These are phyloP conservation scores for Standfussiana lucernea DNA, from an alignment of 2,888 invertebrate genomes.

Conservation along the genomic window DNA sequence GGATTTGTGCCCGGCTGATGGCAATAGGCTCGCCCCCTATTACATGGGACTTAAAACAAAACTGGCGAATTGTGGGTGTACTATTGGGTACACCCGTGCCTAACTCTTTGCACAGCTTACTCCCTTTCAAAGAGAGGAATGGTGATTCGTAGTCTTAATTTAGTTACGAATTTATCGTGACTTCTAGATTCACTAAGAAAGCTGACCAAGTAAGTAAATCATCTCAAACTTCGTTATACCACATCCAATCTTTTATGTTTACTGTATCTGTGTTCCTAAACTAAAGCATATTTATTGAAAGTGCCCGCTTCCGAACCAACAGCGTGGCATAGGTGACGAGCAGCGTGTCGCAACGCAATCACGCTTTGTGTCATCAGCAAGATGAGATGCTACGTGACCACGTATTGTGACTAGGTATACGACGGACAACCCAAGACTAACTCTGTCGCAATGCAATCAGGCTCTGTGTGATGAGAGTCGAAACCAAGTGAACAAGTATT, in stretches of 20 bases:
- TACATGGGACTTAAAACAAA: not conserved
- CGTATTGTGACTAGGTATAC: not conserved
- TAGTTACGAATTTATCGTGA: not conserved
- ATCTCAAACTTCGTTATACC: not conserved
- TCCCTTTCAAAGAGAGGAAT: not conserved
- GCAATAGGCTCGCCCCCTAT: not conserved
- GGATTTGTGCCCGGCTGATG: not conserved
- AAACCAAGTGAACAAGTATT: not conserved
- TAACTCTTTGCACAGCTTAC: not conserved
- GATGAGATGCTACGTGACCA: conserved; percentile 28
- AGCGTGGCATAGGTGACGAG: conserved; percentile 37
- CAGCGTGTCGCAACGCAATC: conserved; percentile 39
- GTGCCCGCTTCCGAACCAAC: conserved; percentile 15
- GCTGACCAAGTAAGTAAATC: not conserved
- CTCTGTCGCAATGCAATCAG: conserved; percentile 15
- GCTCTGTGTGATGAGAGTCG: conserved; percentile 34
- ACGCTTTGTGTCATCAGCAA: conserved; percentile 49
- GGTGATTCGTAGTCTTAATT: not conserved
- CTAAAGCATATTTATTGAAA: conserved; percentile 42
- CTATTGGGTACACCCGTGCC: not conserved
- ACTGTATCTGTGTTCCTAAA: not conserved
- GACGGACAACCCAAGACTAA: not conserved
- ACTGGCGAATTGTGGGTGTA: not conserved
- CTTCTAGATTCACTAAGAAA: not conserved
- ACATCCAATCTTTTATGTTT: conserved; percentile 6